Evolutionary conservation across 23 tunicate species (phyloP), one percentile per base, ranked within the genome.

Genomic region (Halocynthia aurantium): DNA sequence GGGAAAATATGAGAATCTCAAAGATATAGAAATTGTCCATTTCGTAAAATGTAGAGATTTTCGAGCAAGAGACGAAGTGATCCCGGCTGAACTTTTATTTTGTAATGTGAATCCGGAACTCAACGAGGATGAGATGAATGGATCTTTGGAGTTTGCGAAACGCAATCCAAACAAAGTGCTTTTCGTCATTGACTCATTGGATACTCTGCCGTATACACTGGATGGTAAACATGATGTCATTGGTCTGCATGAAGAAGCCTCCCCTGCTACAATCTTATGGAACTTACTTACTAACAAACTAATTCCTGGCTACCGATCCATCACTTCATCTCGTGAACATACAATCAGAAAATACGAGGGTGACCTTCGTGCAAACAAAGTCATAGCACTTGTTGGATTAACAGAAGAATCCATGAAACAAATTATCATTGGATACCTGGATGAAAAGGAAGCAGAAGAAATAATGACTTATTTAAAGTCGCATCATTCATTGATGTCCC

Each of bases 321-420:
- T 65, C 22, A 65, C 70, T 0, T 65, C 70, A 9, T 20, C 49
- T 65, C 70, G 70, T 65, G 70, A 15, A 49, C 70, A 65, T 65
- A 20, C 70, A 20, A 65, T 65, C 70, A 65, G 19, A 11, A 65
- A 65, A 20, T 65, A 65, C 31, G 10, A 15, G 70, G 70, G 70
- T 20, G 70, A 15, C 22, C 10, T 65, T 65, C 17, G 15, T 5
- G 49, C 70, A 65, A 6, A 65, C 2, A 65, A 10, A 2, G 70
- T 65, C 10, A 65, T 65, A 20, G 70, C 70, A 15, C 70, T 65
- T 65, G 70, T 49, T 65, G 70, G 70, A 65, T 65, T 65, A 15
- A 65, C 70, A 11, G 31, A 15, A 65, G 44, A 31, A 31, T 31
- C 44, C 44, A 31, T 31, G 44, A 31, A 31, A 31, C 44, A 31